Percentiles rank a stretch among this genome's conserved stretches.
Evolutionary conservation across 1,140 invertebrate genomes (phyloP).

Genomic region (Bombus affinis): DNA sequence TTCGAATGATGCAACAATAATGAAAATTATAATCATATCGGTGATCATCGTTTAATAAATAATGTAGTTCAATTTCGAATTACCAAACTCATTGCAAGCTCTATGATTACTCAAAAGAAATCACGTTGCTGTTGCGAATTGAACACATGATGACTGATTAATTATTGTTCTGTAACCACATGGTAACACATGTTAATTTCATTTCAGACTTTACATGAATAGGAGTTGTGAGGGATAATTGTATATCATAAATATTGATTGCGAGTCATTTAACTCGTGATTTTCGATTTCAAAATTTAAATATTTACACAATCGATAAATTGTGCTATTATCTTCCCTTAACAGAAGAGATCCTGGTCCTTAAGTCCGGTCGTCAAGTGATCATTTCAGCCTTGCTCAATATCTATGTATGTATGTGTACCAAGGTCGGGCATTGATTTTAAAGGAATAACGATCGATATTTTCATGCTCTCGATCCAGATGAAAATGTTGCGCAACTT

Average conservation of each 20-base stretch:
- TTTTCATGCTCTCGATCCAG: slow-evolving; percentile 19
- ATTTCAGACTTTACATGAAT: too few relatives aligned
- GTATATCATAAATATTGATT: neutral
- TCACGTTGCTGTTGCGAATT: neutral
- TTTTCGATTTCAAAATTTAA: neutral
- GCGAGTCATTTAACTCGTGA: neutral
- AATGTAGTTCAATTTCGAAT: neutral
- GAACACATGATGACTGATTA: neutral
- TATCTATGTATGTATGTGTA: neutral
- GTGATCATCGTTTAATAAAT: neutral
- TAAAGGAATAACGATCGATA: slow-evolving; percentile 1
- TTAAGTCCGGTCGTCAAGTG: too few relatives aligned
- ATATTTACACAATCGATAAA: neutral
- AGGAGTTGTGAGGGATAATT: neutral
- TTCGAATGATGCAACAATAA: neutral
- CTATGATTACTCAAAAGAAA: neutral
- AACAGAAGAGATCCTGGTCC: neutral
- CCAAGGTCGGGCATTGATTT: neutral
- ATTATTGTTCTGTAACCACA: neutral
- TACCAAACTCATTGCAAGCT: neutral
- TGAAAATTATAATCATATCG: neutral
- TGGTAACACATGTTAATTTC: too few relatives aligned
- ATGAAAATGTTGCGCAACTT: slow-evolving; percentile 14
- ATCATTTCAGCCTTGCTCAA: slow-evolving; percentile 12
- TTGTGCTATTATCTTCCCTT: neutral